Evolutionary conservation across 92 coral and sea anemone species (phyloP).

Genomic region (Pocillopora grandis): DNA sequence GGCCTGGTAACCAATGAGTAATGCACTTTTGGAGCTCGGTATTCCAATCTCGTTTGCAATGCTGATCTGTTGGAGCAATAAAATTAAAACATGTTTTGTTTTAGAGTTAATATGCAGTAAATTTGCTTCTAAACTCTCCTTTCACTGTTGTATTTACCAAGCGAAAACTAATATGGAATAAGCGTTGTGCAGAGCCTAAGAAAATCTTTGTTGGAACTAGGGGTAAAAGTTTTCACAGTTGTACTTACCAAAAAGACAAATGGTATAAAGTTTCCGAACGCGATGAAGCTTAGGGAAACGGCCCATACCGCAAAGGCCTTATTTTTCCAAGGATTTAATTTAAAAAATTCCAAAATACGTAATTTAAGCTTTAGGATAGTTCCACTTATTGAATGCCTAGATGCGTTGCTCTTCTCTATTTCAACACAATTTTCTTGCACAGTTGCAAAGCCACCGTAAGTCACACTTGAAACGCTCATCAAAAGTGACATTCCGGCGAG

Average conservation of each 20-base stretch:
- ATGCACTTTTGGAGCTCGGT: conserved; percentile 63
- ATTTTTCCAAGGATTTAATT: conserved; percentile 40
- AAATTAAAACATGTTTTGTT: neutral
- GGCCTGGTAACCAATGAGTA: conserved; percentile 78
- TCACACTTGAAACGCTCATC: conserved; percentile 59
- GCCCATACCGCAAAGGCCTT: conserved; percentile 68
- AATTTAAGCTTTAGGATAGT: conserved; percentile 16
- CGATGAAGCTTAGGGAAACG: conserved; percentile 57
- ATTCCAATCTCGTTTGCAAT: conserved; percentile 76
- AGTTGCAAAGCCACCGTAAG: conserved; percentile 40
- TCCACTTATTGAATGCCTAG: neutral
- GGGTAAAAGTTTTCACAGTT: neutral
- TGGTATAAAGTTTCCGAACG: conserved; percentile 67
- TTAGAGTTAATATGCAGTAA: neutral
- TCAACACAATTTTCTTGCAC: neutral
- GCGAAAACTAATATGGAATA: too few relatives aligned
- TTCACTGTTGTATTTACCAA: too few relatives aligned
- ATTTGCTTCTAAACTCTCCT: too few relatives aligned
- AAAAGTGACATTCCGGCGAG: conserved; percentile 47
- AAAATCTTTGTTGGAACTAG: too few relatives aligned
- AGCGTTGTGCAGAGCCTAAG: too few relatives aligned
- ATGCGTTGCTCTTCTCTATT: neutral
- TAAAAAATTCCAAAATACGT: conserved; percentile 18
- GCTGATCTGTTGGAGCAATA: conserved; percentile 54
- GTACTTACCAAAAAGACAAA: conserved; percentile 75